Conservation (phyloP, 23 tunicate genomes). For the Trididemnum clinides region DNA sequence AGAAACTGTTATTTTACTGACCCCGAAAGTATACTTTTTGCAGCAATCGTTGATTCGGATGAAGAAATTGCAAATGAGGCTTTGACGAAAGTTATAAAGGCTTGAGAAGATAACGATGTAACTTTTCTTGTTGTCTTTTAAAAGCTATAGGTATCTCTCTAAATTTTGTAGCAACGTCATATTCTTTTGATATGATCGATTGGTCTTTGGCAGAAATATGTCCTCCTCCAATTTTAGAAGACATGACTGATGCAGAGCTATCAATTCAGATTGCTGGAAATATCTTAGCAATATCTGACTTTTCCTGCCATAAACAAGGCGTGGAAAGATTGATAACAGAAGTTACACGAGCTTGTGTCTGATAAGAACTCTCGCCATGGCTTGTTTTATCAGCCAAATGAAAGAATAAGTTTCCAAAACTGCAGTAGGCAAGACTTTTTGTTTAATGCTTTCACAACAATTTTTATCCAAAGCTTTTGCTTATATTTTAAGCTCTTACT, state of each 20-base stretch:
- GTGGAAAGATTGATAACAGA: not conserved
- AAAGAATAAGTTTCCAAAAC: not conserved
- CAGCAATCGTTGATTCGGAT: not conserved
- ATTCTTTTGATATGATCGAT: not conserved
- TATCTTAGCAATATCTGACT: not conserved
- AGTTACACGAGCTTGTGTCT: conserved; percentile 11
- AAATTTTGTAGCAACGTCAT: not conserved
- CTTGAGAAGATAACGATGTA: not conserved
- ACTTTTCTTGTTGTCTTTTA: not conserved
- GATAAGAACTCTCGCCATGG: conserved; percentile 2
- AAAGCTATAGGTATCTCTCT: not conserved
- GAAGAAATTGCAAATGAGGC: conserved; percentile 4
- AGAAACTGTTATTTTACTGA: not conserved
- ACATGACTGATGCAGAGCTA: not conserved
- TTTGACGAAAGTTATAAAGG: not conserved
- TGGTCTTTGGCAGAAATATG: not conserved
- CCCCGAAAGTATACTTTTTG: not conserved
- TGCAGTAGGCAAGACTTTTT: not conserved
- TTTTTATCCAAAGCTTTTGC: too few relatives aligned
- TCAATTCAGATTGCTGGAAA: too few relatives aligned
- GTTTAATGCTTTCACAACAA: too few relatives aligned
- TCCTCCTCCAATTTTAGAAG: not conserved
- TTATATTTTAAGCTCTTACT: too few relatives aligned
- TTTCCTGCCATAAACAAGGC: not conserved
- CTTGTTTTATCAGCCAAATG: conserved; percentile 2